Base-by-base conservation (phyloP, 2,797 vertebrate species). In the Aselliscus stoliczkanus region DNA sequence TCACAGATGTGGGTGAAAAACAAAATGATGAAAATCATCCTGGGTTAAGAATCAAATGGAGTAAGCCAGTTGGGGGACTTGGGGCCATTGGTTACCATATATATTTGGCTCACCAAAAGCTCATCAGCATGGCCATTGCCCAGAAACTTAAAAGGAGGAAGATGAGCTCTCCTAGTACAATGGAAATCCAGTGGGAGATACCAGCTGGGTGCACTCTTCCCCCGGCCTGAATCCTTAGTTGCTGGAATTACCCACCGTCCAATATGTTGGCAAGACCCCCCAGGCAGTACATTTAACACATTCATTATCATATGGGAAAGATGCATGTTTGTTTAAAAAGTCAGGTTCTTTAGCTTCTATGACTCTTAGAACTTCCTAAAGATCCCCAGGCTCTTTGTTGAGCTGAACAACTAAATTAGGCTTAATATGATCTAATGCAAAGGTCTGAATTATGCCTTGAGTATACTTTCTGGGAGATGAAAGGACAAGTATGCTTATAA, bases 401-500 rank as follows among this genome's bases (percentile, higher is more conserved):
- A 88, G 70, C 88, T 97, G 95, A 96, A 95, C 93, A 96, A 95
- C 90, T 60, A 97, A 97, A 97, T 97, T 96, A 97, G 95, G 54
- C 97, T 97, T 97, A 97, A 97, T 96, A 96, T 86, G 94, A 97
- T 96, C 95, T 96, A 97, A 97, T 81, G 94, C 92, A 93, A 96
- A 97, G 92, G 96, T 93, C 96, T 95, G 94, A 96, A 96, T 95
- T 96, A 94, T 94, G 96, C 86, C 96, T 93, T 91, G 95, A 96
- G 86, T 96, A 91, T 96, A 96, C 95, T 96, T 97, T 96, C 94
- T 96, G 83, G 69, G 88, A 97, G 97, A 97, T 97, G 96, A 97
- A 97, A 97, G 97, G 95, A 89, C 96, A 75, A 96, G 96, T 96
- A 97, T 96, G 96, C 97, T 97, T 97, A 97, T 97, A 97, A 97